A percentile compares a stretch with the other conserved stretches of the same genome.
Conservation (phyloP, 2,888 invertebrate genomes). For the Cheilosia pagana region DNA sequence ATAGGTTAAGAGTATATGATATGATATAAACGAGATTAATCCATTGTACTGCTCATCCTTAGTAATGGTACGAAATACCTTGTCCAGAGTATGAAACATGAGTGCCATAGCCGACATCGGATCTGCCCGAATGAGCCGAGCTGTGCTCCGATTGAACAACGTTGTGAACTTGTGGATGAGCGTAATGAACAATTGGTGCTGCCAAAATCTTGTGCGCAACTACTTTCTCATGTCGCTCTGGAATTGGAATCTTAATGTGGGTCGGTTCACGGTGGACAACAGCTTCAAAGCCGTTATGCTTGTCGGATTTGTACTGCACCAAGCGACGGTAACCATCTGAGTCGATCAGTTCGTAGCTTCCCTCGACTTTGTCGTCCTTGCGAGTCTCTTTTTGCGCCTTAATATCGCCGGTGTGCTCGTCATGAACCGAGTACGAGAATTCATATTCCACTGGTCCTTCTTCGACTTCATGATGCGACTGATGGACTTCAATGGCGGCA, state of each 20-base stretch:
- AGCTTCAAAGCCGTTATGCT: constrained; percentile 85
- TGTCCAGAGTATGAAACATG: constrained; percentile 79
- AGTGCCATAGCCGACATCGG: constrained; percentile 73
- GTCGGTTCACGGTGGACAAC: constrained; percentile 84
- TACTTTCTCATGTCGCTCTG: constrained; percentile 78
- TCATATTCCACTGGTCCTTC: constrained; percentile 84
- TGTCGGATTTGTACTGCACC: constrained; percentile 85
- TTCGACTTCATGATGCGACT: constrained; percentile 76
- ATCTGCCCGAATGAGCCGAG: constrained; percentile 29
- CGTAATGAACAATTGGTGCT: constrained; percentile 74
- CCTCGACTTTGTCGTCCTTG: constrained; percentile 84
- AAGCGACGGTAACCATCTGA: constrained; percentile 84
- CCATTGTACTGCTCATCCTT: constrained; percentile 23
- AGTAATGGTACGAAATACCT: constrained; percentile 79
- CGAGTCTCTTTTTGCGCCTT: constrained; percentile 85
- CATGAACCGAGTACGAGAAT: constrained; percentile 84
- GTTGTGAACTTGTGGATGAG: constrained; percentile 76
- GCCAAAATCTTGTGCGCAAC: constrained; percentile 77
- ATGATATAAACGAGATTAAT: constrained; percentile 6
- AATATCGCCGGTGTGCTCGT: constrained; percentile 84
- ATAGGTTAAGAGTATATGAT: constrained; percentile 17
- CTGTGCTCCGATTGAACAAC: constrained; percentile 65
- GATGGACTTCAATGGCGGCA: constrained; percentile 77
- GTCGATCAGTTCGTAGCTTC: constrained; percentile 84
- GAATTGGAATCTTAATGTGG: constrained; percentile 80